These are phyloP conservation scores for Vipera ursinii DNA, from an alignment of 2,797 vertebrate species.

Conservation along the genomic window DNA sequence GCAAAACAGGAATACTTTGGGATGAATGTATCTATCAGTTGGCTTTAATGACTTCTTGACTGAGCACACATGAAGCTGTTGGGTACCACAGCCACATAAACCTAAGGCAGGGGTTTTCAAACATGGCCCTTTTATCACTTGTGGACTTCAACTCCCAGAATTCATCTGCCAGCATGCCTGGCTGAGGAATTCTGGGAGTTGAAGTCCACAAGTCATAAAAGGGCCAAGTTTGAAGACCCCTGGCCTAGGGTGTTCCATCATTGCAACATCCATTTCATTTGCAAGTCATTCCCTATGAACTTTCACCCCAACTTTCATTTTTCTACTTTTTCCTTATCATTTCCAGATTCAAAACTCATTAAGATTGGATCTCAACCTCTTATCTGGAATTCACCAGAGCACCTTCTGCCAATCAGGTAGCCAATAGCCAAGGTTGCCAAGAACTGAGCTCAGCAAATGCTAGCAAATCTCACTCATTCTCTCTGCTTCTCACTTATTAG, in stretches of 20 bases:
- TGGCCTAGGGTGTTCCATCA: neutral
- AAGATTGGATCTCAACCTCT: neutral
- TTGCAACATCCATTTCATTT: neutral
- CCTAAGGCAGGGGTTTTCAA: too few species aligned
- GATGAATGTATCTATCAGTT: neutral
- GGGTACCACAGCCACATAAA: neutral
- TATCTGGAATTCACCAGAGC: neutral
- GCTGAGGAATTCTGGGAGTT: too few species aligned
- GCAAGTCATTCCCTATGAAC: neutral
- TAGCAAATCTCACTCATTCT: neutral
- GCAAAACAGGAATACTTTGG: neutral
- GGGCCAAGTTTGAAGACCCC: too few species aligned
- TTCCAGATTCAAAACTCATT: neutral
- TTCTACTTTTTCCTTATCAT: neutral
- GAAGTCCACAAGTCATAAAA: too few species aligned
- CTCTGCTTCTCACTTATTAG: neutral
- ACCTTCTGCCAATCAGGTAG: neutral
- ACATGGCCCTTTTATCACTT: neutral
- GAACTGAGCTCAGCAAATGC: neutral
- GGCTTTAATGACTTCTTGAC: neutral
- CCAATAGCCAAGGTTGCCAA: neutral
- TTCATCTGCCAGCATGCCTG: too few species aligned
- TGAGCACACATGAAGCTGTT: neutral
- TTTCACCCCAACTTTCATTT: neutral
- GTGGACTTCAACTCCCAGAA: too few species aligned